These are phyloP conservation scores for Phengaris arion DNA, from an alignment of 2,888 invertebrate genomes.

Conservation along the genomic window DNA sequence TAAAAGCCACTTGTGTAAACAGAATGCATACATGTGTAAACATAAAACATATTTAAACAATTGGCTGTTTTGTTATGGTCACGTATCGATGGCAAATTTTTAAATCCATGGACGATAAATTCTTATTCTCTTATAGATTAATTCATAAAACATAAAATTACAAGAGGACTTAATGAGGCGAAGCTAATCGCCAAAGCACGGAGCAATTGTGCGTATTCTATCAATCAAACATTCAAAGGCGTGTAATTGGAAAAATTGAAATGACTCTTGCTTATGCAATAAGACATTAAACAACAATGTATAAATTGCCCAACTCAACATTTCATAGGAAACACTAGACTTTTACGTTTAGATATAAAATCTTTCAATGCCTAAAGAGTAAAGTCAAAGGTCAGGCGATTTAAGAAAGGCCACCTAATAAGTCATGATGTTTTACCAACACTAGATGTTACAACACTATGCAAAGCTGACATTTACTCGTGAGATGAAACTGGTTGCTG, in stretches of 20 bases:
- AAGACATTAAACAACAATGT: not conserved
- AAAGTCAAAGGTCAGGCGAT: not conserved
- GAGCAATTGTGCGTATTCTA: not conserved
- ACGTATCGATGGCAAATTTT: too few relatives aligned
- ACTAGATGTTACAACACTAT: slow-evolving; percentile 35
- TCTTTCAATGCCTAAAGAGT: not conserved
- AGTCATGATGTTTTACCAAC: slow-evolving; percentile 13
- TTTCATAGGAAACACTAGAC: slow-evolving; percentile 13
- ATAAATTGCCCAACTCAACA: not conserved
- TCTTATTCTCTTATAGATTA: too few relatives aligned
- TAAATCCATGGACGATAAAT: too few relatives aligned
- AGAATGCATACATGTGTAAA: too few relatives aligned
- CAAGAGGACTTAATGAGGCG: not conserved
- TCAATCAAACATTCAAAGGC: not conserved
- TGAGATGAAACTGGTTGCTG: slow-evolving; percentile 35
- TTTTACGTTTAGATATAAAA: slow-evolving; percentile 8
- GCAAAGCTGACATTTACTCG: slow-evolving; percentile 44
- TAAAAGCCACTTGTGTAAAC: too few relatives aligned
- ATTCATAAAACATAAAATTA: not conserved
- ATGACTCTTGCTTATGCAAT: not conserved
- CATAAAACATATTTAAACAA: too few relatives aligned
- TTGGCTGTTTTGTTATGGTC: too few relatives aligned
- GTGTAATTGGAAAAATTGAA: not conserved
- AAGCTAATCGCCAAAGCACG: not conserved
- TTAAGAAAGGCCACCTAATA: slow-evolving; percentile 13